A percentile compares a stretch with the other conserved stretches of the same genome.
Conservation (phyloP, 2,888 invertebrate species). For the Conchocele bisecta region DNA sequence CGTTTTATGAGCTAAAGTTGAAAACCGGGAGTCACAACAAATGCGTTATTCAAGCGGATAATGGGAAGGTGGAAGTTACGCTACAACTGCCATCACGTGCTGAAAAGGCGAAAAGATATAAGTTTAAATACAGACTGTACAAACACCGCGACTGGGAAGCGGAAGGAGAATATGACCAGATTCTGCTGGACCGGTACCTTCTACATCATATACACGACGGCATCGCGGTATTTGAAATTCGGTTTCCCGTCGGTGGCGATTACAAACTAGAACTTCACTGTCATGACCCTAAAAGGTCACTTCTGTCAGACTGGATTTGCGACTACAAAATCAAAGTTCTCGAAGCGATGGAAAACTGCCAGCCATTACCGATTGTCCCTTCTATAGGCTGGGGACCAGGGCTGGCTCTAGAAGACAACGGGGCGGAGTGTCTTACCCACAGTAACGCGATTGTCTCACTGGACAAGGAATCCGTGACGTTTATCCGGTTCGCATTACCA, state of each 20-base stretch:
- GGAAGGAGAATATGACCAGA: constrained; percentile 61
- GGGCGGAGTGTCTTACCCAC: constrained; percentile 46
- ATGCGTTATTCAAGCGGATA: constrained; percentile 51
- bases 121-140: constrained; percentile 55
- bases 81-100: constrained; percentile 44
- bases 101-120: constrained; percentile 31
- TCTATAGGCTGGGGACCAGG: constrained; percentile 60
- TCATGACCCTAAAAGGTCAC: constrained; percentile 35
- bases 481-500: constrained; percentile 50
- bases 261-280: constrained; percentile 63
- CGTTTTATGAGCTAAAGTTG: constrained; percentile 61
- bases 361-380: constrained; percentile 57
- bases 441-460: constrained; percentile 40
- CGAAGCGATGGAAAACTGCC: constrained; percentile 50
- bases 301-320: constrained; percentile 58
- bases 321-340: constrained; percentile 58
- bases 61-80: constrained; percentile 52
- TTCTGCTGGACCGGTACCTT: constrained; percentile 46
- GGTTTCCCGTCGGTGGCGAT: constrained; percentile 57
- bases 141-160: constrained; percentile 44
- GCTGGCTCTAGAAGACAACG: constrained; percentile 31
- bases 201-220: constrained; percentile 50
- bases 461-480: constrained; percentile 51
- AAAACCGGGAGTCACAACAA: constrained; percentile 23
- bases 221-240: constrained; percentile 51